Evolutionary conservation across 2,888 invertebrate species (phyloP), one percentile per base, ranked within the genome.

Genomic region (Rhyacophila evoluta): DNA sequence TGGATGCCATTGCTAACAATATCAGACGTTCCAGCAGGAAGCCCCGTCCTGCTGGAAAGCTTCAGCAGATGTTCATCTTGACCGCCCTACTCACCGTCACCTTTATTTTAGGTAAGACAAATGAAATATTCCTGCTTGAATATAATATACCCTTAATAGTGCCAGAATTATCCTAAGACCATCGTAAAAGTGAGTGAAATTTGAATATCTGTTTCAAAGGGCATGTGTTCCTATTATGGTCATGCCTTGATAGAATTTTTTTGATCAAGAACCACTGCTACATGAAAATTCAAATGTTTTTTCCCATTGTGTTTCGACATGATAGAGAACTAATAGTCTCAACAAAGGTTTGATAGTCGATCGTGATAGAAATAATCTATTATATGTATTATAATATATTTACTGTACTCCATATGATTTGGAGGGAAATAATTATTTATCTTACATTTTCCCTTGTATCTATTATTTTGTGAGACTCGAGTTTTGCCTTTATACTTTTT

Each of bases 91-190:
- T 79, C 28, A 15, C 76, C n/a, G 11, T 79, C 25, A 67, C 72
- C 29, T 15, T 81, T 28, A 33, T 81, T 25, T 29, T 81, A 76
- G 78, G 81, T 81, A 71, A 67, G 78, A 15, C 10, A 2, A 3
- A 1, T 68, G 5, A 68, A 12, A 39, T 1, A 5, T 2, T 39
- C 39, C 39, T 12, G n/a, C 1, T 11, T 38, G 41, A 41, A 19
- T 15, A 12, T 10, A 2, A 12, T 41, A 12, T 11, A 41, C 12
- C 15, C 15, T 41, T 0, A 41, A 2, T 12, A 12, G 3, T n/a
- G 11, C 15, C 15, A 41, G 6, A 41, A 15, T 12, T 15, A 41
- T 2, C n/a, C n/a, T 41, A 5, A 11, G n/a, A 12, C 5, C 41
- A 41, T 41, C n/a, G 39, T 12, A 4, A 39, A 12, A 12, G 39